Evolutionary conservation across 2,888 invertebrate genomes (phyloP), one percentile per base, ranked within the genome.

Genomic region (Conus canariensis): DNA sequence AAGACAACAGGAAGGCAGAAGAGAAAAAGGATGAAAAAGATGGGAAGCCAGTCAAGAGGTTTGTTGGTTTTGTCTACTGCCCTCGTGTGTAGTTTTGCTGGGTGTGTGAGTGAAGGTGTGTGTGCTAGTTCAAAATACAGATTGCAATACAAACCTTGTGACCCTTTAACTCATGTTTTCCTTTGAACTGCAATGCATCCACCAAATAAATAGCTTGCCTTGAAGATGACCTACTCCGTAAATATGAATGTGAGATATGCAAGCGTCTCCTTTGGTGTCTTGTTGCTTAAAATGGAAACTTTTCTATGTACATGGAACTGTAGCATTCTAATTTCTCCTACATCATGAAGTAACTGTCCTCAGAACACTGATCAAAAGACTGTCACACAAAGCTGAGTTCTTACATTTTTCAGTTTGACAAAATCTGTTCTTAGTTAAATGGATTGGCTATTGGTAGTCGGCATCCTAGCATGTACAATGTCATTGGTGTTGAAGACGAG

Each of bases 21-120:
- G 93, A 93, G 77, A 93, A 93, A 91, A 93, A 94, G 91, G 94
- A 93, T 85, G 92, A 93, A 30, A 94, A 94, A 92, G 94, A 94
- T 91, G 90, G 90, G 58, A 94, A 94, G 91, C 90, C 93, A 90
- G 90, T 92, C 89, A 92, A 92, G 92, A 92, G 92, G 92, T 92
- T 92, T 92, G 92, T 92, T 92, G 90, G 64, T 86, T 83, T 86
- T 86, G 86, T 86, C 86, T 86, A 86, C 86, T 86, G 86, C 86
- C 86, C 67, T 83, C 83, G 45, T 80, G 10, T 22, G 16, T 83
- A 58, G 82, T 83, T 83, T 45, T 56, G 56, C 14, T 56, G 56
- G 58, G 82, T 83, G 86, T 67, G 86, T 86, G 86, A 86, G 60
- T 85, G 59, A 60, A 86, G 86, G 64, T 86, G 86, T 67, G 60